Percentiles rank a stretch among this genome's conserved stretches.
Conservation (phyloP, 2,797 vertebrate genomes). For the Thamnophis elegans region DNA sequence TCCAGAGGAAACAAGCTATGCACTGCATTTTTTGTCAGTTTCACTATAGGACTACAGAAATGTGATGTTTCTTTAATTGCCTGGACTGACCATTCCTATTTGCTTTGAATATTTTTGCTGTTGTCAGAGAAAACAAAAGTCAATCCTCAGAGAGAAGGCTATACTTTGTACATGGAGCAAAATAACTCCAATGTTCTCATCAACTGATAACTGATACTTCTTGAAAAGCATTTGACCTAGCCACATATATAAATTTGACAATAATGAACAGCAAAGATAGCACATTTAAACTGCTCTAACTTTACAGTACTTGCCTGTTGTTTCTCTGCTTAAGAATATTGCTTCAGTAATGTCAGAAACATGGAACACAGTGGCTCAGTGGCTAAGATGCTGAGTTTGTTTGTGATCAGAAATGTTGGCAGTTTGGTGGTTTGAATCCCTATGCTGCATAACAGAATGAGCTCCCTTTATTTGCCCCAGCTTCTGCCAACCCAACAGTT, state of each 20-base stretch:
- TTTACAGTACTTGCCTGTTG: not conserved
- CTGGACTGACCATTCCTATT: not conserved
- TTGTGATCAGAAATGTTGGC: too few relatives aligned
- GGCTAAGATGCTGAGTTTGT: too few relatives aligned
- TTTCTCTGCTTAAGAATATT: not conserved
- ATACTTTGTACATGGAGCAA: not conserved
- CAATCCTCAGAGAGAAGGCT: not conserved
- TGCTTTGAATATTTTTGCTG: not conserved
- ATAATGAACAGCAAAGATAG: not conserved
- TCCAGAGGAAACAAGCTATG: not conserved
- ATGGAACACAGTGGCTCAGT: too few relatives aligned
- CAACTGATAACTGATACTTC: not conserved
- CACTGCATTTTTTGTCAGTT: not conserved
- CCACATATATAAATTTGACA: not conserved
- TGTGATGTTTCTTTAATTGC: not conserved
- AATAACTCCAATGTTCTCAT: not conserved
- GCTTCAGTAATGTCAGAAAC: not conserved
- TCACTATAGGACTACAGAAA: not conserved
- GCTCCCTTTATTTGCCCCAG: too few relatives aligned
- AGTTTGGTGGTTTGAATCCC: too few relatives aligned
- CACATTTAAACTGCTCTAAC: not conserved
- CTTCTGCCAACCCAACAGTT: too few relatives aligned
- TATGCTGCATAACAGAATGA: too few relatives aligned
- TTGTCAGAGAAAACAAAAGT: not conserved
- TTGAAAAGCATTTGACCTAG: not conserved